Conservation (phyloP, 2,113 vertebrate species). For the Carassius gibelio region DNA sequence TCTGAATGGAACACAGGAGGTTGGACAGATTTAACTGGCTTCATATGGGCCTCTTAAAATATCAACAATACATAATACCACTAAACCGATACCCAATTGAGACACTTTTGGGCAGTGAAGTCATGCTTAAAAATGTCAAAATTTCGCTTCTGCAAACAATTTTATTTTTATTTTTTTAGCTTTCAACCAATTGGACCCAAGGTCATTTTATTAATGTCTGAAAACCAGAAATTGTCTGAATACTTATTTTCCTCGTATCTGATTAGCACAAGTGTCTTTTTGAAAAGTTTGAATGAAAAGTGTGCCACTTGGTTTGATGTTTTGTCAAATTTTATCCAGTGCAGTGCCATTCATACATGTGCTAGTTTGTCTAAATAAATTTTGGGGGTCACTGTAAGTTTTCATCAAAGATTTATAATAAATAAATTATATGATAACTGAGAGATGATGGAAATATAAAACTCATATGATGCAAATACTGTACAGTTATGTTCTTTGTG, state of each 20-base stretch:
- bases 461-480: not conserved
- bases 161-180: no score
- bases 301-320: not conserved
- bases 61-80: not conserved
- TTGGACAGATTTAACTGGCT: constrained; percentile 32
- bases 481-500: not conserved
- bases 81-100: not conserved
- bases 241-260: not conserved
- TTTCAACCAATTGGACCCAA: no score
- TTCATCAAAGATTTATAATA: not conserved
- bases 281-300: not conserved
- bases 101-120: not conserved
- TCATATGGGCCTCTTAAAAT: not conserved
- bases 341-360: not conserved
- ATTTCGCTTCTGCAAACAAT: not conserved
- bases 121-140: not conserved
- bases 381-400: not conserved
- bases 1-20: constrained; percentile 52
- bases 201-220: not conserved
- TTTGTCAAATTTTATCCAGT: no score
- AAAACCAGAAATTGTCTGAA: not conserved
- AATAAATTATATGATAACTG: not conserved
- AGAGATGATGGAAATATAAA: not conserved
- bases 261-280: not conserved
- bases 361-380: not conserved